Evolutionary conservation across 2,888 invertebrate genomes (phyloP).

Genomic region (Hymenopus coronatus): DNA sequence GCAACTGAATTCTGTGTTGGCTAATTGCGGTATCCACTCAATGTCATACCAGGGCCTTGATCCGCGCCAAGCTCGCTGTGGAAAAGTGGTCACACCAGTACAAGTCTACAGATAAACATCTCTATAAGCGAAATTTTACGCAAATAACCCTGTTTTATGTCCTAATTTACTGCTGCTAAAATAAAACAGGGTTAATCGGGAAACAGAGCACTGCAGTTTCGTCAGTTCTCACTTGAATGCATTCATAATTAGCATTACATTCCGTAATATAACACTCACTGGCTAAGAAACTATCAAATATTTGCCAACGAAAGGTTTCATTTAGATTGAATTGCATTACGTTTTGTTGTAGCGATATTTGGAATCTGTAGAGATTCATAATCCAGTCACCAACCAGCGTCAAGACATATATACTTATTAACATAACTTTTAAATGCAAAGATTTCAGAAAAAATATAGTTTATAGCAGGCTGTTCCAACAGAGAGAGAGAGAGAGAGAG

Average conservation of each 20-base stretch:
- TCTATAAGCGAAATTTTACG: neutral
- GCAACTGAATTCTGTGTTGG: neutral
- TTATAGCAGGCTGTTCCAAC: too few species aligned
- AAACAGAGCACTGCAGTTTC: neutral
- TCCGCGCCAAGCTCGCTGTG: neutral
- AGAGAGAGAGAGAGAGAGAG: too few species aligned
- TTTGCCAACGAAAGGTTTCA: too few species aligned
- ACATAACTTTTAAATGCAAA: too few species aligned
- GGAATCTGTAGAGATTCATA: too few species aligned
- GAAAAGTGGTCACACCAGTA: neutral
- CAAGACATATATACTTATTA: too few species aligned
- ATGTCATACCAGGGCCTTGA: neutral
- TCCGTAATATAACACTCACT: too few species aligned
- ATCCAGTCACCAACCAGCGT: too few species aligned
- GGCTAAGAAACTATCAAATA: too few species aligned
- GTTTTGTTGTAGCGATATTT: too few species aligned
- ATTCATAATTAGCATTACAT: neutral
- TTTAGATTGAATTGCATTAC: too few species aligned
- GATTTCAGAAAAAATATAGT: too few species aligned
- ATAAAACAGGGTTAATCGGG: neutral
- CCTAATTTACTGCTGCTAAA: neutral
- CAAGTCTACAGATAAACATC: neutral
- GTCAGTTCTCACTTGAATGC: neutral
- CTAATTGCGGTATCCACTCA: neutral
- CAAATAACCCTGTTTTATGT: neutral